phyloP scores from a whole-genome alignment of 2,113 vertebrate species.

The Mustela lutreola region DNA sequence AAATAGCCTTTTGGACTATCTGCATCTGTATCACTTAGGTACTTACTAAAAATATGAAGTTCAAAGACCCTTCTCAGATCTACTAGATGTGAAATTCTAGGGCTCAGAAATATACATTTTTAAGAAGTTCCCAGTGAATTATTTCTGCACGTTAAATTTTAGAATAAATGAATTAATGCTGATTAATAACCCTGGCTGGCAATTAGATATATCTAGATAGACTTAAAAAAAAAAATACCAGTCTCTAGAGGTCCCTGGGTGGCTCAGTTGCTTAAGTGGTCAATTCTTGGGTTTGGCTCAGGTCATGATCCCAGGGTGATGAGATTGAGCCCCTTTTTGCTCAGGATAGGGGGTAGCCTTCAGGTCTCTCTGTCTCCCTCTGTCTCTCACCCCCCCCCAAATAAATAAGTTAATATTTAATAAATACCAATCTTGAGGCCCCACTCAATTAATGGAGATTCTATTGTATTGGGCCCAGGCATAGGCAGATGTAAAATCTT shows the following conservation, averaged over 20 bases:
- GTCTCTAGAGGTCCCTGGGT: background rate
- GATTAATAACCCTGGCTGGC: background rate
- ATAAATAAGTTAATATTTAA: background rate
- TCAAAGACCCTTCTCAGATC: background rate
- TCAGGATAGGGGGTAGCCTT: too few relatives aligned
- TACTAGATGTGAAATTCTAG: background rate
- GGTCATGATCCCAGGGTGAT: too few relatives aligned
- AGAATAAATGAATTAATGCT: background rate
- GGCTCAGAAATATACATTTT: slow-evolving; percentile 12
- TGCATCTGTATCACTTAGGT: background rate
- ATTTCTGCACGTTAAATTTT: slow-evolving; percentile 1
- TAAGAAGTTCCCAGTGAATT: background rate
- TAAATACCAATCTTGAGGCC: background rate
- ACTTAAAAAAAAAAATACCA: background rate
- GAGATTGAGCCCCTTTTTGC: too few relatives aligned
- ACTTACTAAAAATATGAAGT: background rate
- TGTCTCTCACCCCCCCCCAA: background rate
- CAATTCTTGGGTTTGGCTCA: too few relatives aligned
- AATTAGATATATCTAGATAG: background rate
- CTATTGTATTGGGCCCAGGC: background rate
- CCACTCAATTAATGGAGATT: background rate
- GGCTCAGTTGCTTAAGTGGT: too few relatives aligned
- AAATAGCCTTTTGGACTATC: background rate
- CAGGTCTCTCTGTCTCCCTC: background rate
- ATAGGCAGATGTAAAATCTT: background rate